Evolutionary conservation across 2,113 vertebrate species (phyloP).

Genomic region (Brevimyrus niger): DNA sequence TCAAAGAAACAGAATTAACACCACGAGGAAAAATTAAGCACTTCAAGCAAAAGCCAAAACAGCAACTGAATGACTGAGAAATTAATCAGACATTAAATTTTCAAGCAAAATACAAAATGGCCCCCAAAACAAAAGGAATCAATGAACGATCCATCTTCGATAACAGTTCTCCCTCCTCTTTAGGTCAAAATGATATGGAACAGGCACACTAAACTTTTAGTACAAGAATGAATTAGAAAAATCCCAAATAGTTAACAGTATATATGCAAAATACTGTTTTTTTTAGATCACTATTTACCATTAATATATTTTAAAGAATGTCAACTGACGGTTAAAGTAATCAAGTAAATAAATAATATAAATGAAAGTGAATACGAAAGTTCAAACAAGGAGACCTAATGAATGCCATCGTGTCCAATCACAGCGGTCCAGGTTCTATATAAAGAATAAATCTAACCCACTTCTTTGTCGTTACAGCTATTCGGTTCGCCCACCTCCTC

Average conservation of each 20-base stretch:
- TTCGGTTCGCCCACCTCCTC: too few species aligned
- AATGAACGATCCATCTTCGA: not conserved
- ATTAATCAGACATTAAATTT: not conserved
- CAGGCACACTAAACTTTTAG: not conserved
- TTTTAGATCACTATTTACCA: not conserved
- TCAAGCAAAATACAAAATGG: not conserved
- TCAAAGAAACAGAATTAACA: not conserved
- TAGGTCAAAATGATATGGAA: not conserved
- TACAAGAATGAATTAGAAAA: not conserved
- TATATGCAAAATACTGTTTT: not conserved
- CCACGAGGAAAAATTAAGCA: not conserved
- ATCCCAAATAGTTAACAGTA: not conserved
- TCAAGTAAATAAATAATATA: not conserved
- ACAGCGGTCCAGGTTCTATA: too few species aligned
- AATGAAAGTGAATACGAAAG: too few species aligned
- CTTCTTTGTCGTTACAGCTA: too few species aligned
- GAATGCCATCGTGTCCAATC: too few species aligned
- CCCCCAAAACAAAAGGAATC: not conserved
- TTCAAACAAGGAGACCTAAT: too few species aligned
- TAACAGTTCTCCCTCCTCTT: not conserved
- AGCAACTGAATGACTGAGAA: not conserved
- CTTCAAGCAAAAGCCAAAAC: not conserved
- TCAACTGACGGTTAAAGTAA: not conserved
- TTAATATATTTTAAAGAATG: not conserved
- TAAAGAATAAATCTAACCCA: too few species aligned